Evolutionary conservation across 2,797 vertebrate species (phyloP).

Genomic region (Brotogeris chrysoptera): DNA sequence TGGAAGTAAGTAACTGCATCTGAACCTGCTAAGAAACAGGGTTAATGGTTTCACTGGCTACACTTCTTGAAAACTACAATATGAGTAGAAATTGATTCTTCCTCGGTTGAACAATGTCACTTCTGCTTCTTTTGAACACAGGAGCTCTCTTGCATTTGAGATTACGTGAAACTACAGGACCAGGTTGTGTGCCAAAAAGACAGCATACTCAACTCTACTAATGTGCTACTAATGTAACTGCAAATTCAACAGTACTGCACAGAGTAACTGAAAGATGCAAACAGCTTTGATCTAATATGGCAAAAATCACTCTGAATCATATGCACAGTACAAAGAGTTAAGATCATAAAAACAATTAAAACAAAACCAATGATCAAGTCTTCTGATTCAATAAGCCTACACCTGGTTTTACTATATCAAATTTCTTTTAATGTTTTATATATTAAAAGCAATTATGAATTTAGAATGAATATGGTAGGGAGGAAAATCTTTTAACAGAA

Average conservation of each 20-base stretch:
- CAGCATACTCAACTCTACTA: not conserved
- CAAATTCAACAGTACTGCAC: not conserved
- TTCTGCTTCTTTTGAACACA: not conserved
- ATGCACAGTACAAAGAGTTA: not conserved
- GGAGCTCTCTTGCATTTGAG: not conserved
- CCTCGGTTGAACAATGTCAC: not conserved
- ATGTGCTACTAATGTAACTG: not conserved
- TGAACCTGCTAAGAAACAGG: not conserved
- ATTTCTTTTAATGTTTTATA: constrained; percentile 4
- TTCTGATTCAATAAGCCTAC: constrained; percentile 21
- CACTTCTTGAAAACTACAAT: not conserved
- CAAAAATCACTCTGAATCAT: not conserved
- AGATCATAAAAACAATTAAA: constrained; percentile 26
- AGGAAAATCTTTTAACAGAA: not conserved
- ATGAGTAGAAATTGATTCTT: not conserved
- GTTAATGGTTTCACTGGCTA: not conserved
- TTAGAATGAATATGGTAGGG: not conserved
- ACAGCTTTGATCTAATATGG: constrained; percentile 11
- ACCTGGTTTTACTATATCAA: constrained; percentile 15
- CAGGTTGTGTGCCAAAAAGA: not conserved
- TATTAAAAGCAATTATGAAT: constrained; percentile 31
- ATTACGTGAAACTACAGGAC: not conserved
- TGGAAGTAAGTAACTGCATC: not conserved
- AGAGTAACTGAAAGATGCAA: not conserved
- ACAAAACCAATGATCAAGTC: not conserved